Conservation (phyloP, 2,797 vertebrate genomes). For the Hozukius guyotensis region DNA sequence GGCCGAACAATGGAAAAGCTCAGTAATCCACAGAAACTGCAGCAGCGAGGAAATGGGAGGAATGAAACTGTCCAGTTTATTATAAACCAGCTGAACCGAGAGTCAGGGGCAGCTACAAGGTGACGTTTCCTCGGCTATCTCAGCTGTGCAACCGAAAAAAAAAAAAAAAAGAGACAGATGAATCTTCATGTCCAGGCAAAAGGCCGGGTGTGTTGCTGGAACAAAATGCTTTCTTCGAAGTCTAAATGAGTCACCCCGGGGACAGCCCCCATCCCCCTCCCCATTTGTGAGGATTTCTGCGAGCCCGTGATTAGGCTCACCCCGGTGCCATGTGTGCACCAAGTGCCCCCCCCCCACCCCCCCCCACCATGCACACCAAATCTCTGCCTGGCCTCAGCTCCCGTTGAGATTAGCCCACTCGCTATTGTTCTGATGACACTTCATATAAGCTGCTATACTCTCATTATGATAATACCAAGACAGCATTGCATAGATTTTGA, state of each 20-base stretch:
- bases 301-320: conserved; percentile 75
- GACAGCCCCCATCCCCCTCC: conserved; percentile 51
- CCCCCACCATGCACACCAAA: conserved; percentile 43
- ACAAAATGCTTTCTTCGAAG: conserved; percentile 61
- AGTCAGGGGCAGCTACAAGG: conserved; percentile 18
- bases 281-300: conserved; percentile 75
- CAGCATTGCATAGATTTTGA: background rate
- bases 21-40: conserved; percentile 63
- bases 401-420: conserved; percentile 66
- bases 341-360: conserved; percentile 10
- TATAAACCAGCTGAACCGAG: conserved; percentile 28
- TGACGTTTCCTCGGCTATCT: conserved; percentile 15
- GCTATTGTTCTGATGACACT: conserved; percentile 72
- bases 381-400: conserved; percentile 63
- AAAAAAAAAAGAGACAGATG: conserved; percentile 22
- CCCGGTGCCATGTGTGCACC: conserved; percentile 76
- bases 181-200: conserved; percentile 37
- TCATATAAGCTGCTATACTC: conserved; percentile 18
- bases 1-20: conserved; percentile 79
- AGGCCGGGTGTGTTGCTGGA: conserved; percentile 42
- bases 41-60: conserved; percentile 62
- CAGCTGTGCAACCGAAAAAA: conserved; percentile 22
- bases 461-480: conserved; percentile 30
- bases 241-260: conserved; percentile 71
- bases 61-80: conserved; percentile 46